Evolutionary conservation across 2,113 vertebrate genomes (phyloP).

Genomic region (Stegastes partitus): DNA sequence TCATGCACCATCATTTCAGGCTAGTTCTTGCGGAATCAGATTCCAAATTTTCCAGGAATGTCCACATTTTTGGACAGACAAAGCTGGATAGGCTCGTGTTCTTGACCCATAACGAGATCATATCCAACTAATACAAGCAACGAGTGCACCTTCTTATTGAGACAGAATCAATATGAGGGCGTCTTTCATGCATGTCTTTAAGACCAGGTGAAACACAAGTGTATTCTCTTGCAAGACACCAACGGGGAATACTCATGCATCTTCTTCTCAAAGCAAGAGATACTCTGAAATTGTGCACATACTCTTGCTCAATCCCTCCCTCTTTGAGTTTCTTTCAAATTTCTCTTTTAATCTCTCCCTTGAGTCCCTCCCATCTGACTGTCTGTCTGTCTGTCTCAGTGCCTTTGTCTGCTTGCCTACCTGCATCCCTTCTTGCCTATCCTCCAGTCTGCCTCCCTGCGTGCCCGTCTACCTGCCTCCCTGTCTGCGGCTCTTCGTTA

Average conservation of each 20-base stretch:
- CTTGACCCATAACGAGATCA: slow-evolving; percentile 1
- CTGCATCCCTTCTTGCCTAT: slow-evolving; percentile 37
- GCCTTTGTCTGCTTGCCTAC: slow-evolving; percentile 69
- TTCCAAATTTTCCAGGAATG: not conserved
- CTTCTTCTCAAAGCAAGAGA: slow-evolving; percentile 40
- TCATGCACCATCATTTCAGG: slow-evolving; percentile 55
- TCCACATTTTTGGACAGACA: slow-evolving; percentile 18
- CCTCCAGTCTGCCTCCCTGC: slow-evolving; percentile 48
- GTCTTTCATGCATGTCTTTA: slow-evolving; percentile 49
- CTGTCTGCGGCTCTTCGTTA: slow-evolving; percentile 53
- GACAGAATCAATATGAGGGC: slow-evolving; percentile 47
- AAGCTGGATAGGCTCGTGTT: slow-evolving; percentile 6
- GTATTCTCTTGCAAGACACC: slow-evolving; percentile 55
- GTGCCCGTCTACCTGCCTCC: slow-evolving; percentile 54
- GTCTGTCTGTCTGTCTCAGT: slow-evolving; percentile 63
- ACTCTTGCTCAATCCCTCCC: slow-evolving; percentile 52
- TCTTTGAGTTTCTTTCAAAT: slow-evolving; percentile 63
- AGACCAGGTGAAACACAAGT: slow-evolving; percentile 53
- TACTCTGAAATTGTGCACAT: slow-evolving; percentile 41
- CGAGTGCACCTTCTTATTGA: slow-evolving; percentile 36
- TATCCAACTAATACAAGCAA: slow-evolving; percentile 17
- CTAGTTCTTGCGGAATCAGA: slow-evolving; percentile 55
- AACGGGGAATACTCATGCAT: slow-evolving; percentile 52
- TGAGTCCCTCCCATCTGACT: slow-evolving; percentile 61
- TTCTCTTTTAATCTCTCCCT: slow-evolving; percentile 70